Percentiles rank a stretch among this genome's conserved stretches.
Evolutionary conservation across 2,113 vertebrate species (phyloP).

Genomic region (Nasalis larvatus): DNA sequence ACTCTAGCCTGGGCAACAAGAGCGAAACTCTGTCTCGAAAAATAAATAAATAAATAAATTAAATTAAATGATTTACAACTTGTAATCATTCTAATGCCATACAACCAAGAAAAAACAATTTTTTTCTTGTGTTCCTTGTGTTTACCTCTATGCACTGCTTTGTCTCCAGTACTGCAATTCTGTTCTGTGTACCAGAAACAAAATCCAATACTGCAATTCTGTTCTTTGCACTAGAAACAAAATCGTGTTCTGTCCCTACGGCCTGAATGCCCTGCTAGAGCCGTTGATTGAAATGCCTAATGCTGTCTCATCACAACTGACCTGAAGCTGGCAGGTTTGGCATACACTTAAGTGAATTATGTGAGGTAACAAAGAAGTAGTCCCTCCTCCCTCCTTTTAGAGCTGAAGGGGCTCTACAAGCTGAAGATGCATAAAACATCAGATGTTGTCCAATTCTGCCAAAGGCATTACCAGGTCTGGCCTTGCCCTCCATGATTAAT

Average conservation of each 20-base stretch:
- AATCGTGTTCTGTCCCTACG: neutral
- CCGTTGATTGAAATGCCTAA: neutral
- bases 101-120: neutral
- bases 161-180: neutral
- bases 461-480: constrained; percentile 50
- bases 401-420: neutral
- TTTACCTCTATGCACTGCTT: neutral
- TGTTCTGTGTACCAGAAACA: neutral
- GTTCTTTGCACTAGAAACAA: neutral
- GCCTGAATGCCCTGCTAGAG: neutral
- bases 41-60: too few species aligned
- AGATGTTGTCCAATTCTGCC: constrained; percentile 41
- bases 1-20: too few species aligned
- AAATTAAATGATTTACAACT: neutral
- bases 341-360: neutral
- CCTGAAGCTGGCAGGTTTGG: neutral
- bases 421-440: constrained; percentile 30
- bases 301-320: neutral
- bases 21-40: too few species aligned
- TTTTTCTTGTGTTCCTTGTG: neutral
- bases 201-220: neutral
- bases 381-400: neutral
- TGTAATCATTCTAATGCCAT: neutral
- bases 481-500: constrained; percentile 64
- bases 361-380: constrained; percentile 6